Conservation (phyloP, 2,113 vertebrate genomes). For the Gila orcuttii region DNA sequence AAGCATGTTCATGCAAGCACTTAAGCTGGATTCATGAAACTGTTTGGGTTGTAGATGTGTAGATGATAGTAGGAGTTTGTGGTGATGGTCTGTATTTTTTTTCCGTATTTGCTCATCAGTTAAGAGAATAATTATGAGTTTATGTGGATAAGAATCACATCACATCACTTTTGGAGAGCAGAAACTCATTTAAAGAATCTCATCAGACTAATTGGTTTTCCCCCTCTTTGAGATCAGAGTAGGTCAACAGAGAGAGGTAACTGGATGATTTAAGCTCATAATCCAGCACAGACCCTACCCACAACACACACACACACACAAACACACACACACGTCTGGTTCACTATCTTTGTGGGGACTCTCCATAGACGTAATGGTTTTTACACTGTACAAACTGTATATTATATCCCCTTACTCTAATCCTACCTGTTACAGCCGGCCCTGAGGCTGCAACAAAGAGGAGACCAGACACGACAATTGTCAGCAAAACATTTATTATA, state of each 20-base stretch:
- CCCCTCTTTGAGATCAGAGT: slow-evolving; percentile 55
- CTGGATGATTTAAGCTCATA: slow-evolving; percentile 51
- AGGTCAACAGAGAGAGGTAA: slow-evolving; percentile 55
- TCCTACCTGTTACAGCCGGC: too few relatives aligned
- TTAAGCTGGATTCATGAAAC: slow-evolving; percentile 4
- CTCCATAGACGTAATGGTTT: too few relatives aligned
- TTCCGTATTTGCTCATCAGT: neutral
- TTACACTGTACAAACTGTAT: too few relatives aligned
- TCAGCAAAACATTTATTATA: too few relatives aligned
- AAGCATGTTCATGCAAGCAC: slow-evolving; percentile 1
- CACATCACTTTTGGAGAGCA: neutral
- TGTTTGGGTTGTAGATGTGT: neutral
- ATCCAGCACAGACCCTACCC: slow-evolving; percentile 43
- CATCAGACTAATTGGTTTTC: slow-evolving; percentile 70
- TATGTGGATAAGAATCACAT: neutral
- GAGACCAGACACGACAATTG: too few relatives aligned
- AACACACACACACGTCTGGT: slow-evolving; percentile 1
- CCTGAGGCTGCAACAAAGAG: too few relatives aligned
- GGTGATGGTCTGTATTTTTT: neutral
- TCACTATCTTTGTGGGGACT: too few relatives aligned
- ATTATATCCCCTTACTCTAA: too few relatives aligned
- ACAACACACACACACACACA: neutral
- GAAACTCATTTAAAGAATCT: slow-evolving; percentile 47
- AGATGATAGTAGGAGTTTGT: neutral
- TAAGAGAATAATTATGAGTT: neutral